phyloP scores from a whole-genome alignment of 2,888 invertebrate species.

The Eupithecia subumbrata region DNA sequence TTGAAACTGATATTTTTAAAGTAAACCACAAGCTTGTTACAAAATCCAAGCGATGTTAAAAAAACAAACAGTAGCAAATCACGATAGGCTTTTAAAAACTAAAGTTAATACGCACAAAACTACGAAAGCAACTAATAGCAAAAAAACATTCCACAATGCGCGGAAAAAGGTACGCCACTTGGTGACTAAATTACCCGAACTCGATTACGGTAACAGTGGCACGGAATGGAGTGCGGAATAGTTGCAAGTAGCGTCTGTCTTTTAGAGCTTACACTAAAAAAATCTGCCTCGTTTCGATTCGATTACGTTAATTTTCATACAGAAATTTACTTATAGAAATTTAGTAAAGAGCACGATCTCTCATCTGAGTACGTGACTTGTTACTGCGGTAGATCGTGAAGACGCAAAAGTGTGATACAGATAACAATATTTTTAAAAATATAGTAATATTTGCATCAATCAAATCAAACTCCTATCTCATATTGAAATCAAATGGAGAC shows the following conservation, averaged over 20 bases:
- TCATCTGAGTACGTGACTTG: not conserved
- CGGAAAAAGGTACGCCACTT: constrained; percentile 30
- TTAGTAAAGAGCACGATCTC: not conserved
- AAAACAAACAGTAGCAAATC: not conserved
- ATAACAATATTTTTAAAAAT: constrained; percentile 4
- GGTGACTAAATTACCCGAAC: constrained; percentile 28
- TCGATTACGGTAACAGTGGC: constrained; percentile 27
- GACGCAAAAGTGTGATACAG: no score
- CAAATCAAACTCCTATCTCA: constrained; percentile 27
- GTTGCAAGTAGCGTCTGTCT: constrained; percentile 19
- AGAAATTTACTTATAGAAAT: not conserved
- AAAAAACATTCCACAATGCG: constrained; percentile 24
- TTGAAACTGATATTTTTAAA: not conserved
- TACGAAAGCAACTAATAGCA: constrained; percentile 14
- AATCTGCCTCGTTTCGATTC: not conserved
- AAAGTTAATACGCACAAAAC: constrained; percentile 4
- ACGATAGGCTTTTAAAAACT: not conserved
- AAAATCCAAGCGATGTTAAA: not conserved
- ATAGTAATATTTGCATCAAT: constrained; percentile 47
- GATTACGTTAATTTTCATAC: not conserved
- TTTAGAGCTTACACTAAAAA: constrained; percentile 1
- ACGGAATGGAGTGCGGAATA: constrained; percentile 18
- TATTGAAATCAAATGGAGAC: constrained; percentile 38
- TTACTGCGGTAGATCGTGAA: not conserved
- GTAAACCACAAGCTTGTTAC: not conserved